Evolutionary conservation across 2,797 vertebrate genomes (phyloP), one percentile per base, ranked within the genome.

Genomic region (Hippocampus kuda): DNA sequence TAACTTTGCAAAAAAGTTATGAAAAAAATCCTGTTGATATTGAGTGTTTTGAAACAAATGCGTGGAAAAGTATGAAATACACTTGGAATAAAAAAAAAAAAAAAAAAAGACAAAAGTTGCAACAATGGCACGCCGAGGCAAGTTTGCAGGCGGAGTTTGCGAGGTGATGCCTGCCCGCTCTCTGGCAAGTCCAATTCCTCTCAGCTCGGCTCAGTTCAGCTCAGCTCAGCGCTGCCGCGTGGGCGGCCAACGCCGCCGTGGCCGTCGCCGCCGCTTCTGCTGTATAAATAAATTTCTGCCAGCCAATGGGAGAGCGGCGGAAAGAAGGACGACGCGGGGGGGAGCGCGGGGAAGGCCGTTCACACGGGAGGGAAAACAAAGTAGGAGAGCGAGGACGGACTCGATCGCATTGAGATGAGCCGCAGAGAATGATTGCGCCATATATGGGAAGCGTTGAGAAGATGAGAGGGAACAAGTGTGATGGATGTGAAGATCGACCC

Each of bases 111-210:
- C 2, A 57, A 57, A 27, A 26, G 16, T 30, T 38, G 27, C 56
- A 59, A 59, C 56, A 59, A 59, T 7, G 56, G 56, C 53, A 54
- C 69, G 57, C 67, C 75, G 70, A 79, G 77, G 77, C 72, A 81
- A 80, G 77, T 82, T 81, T 70, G 77, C 75, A 30, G 30, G 80
- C 85, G 46, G 79, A 77, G 76, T 77, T 86, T 84, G 71, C 83
- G 85, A 90, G 91, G 89, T 90, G 87, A 88, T 85, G 86, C 81
- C 88, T 87, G 85, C 88, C 30, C 16, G 27, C 59, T 60, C 27
- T 90, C 89, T 88, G 88, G 88, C 85, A 85, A 91, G 90, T 90
- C 87, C 85, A 86, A 88, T 86, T 87, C 85, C 87, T 84, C 85
- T 82, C 84, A 73, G 79, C 67, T 49, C 48, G 5, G 79, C 68